Evolutionary conservation across 1,140 invertebrate genomes (phyloP).

Genomic region (Gryon sp.): DNA sequence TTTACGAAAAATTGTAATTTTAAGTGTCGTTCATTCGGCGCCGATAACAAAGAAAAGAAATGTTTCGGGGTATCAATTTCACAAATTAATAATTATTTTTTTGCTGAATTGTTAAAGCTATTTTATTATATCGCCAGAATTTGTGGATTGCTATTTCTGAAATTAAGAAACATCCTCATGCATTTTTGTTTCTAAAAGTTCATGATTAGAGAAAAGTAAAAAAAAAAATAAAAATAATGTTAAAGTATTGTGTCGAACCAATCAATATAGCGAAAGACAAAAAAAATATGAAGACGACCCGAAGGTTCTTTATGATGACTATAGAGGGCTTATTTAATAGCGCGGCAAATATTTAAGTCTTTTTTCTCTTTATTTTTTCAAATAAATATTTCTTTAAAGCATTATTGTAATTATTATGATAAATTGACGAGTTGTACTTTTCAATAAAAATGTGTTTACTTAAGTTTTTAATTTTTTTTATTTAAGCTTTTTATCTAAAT

Average conservation of each 20-base stretch:
- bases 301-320: background rate
- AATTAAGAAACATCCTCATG: no score
- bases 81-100: slow-evolving; percentile 54
- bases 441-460: no score
- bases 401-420: no score
- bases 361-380: background rate
- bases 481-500: no score
- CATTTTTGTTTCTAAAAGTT: no score
- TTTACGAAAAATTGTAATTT: slow-evolving; percentile 16
- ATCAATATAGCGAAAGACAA: slow-evolving; percentile 59
- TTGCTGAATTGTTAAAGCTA: slow-evolving; percentile 8
- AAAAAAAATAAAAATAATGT: slow-evolving; percentile 52
- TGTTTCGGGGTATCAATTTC: slow-evolving; percentile 35
- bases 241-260: slow-evolving; percentile 60
- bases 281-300: slow-evolving; percentile 38
- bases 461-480: no score
- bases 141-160: no score
- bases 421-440: no score
- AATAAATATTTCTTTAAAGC: no score
- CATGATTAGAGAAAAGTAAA: background rate
- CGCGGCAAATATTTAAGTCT: background rate
- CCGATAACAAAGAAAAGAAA: slow-evolving; percentile 40
- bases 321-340: slow-evolving; percentile 1
- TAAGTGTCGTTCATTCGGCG: slow-evolving; percentile 34
- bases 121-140: slow-evolving; percentile 5